Evolutionary conservation across 2,113 vertebrate genomes (phyloP).

Genomic region (Ctenomys sociabilis): DNA sequence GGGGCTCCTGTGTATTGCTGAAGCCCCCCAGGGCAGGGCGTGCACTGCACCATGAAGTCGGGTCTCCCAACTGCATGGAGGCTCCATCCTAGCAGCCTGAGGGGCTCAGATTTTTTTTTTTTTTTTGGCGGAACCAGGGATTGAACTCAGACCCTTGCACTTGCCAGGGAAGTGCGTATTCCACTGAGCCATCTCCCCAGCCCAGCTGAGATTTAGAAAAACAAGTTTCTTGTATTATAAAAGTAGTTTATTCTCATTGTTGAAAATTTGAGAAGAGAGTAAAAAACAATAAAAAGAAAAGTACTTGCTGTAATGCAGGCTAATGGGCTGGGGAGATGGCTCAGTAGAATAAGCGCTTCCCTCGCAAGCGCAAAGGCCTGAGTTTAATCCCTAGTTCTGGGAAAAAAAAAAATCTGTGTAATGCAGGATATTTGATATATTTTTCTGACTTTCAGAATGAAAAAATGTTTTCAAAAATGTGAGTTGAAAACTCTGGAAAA

Average conservation of each 20-base stretch:
- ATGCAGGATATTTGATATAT: background rate
- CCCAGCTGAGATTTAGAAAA: slow-evolving; percentile 2
- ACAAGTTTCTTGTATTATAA: background rate
- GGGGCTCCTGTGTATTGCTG: background rate
- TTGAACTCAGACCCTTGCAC: too few relatives aligned
- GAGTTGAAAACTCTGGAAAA: background rate
- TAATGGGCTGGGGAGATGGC: too few relatives aligned
- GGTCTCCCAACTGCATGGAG: background rate
- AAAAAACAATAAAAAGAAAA: background rate
- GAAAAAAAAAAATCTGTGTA: too few relatives aligned
- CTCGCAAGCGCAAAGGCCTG: too few relatives aligned
- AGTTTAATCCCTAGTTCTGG: too few relatives aligned
- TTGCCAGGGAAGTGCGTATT: too few relatives aligned
- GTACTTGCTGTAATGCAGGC: background rate
- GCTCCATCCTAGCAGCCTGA: background rate
- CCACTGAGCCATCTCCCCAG: too few relatives aligned
- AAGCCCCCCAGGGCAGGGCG: accelerated
- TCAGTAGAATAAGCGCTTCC: too few relatives aligned
- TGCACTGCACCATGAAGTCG: too few relatives aligned
- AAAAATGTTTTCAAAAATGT: background rate
- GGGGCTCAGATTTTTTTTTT: too few relatives aligned
- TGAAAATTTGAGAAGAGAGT: background rate
- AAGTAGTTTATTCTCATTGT: slow-evolving; percentile 10
- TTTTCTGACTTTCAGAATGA: background rate
- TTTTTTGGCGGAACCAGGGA: too few relatives aligned